Evolutionary conservation across 2,113 vertebrate species (phyloP).

Genomic region (Scartelaos histophorus): DNA sequence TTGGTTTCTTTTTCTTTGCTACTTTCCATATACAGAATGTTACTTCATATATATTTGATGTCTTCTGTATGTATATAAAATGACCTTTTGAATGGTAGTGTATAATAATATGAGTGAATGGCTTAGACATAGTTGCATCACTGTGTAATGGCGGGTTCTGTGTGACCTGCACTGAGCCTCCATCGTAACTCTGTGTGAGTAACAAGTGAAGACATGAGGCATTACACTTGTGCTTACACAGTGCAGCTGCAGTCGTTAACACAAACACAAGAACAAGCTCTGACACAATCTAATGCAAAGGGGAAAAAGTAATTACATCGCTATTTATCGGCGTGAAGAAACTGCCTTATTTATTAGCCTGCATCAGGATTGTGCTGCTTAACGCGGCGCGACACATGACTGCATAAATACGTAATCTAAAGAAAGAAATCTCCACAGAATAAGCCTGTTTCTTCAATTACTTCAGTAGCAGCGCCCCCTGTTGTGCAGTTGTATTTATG

Average conservation of each 20-base stretch:
- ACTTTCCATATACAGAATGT: no score
- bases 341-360: slow-evolving; percentile 13
- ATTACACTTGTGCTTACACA: slow-evolving; percentile 9
- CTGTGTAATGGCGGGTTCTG: not conserved
- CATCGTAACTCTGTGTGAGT: slow-evolving; percentile 13
- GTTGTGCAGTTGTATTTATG: no score
- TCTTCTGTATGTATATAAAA: no score
- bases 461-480: no score
- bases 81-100: no score
- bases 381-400: not conserved
- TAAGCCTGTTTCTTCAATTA: no score
- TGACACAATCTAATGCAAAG: slow-evolving; percentile 21
- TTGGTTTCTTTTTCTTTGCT: no score
- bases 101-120: no score
- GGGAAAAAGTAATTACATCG: slow-evolving; percentile 10
- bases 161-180: not conserved
- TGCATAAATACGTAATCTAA: no score
- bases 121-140: not conserved
- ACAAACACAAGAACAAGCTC: slow-evolving; percentile 17
- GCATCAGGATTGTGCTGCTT: not conserved
- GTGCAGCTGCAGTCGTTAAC: slow-evolving; percentile 10
- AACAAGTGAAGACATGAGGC: slow-evolving; percentile 42
- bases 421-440: no score
- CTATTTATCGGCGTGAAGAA: not conserved
- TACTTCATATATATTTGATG: no score